Conservation (phyloP, 2,888 invertebrate genomes). For the Drosophila siamana region DNA sequence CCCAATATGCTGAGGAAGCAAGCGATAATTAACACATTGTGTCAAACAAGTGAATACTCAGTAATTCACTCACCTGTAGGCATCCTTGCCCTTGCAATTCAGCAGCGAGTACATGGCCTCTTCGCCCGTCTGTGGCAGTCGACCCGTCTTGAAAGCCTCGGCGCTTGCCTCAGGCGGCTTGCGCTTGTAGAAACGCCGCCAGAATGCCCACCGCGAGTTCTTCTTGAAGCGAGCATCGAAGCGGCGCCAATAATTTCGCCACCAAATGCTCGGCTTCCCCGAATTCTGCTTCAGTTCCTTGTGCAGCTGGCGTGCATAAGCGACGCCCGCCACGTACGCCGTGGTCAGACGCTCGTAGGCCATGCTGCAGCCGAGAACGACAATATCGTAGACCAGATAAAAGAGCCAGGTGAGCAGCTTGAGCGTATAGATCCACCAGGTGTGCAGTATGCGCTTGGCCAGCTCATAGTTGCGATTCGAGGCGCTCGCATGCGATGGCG, state of each 20-base stretch:
- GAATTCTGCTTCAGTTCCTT: conserved; percentile 84
- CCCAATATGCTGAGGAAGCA: conserved; percentile 90
- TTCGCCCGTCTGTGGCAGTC: conserved; percentile 94
- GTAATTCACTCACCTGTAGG: conserved; percentile 89
- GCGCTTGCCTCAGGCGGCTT: conserved; percentile 83
- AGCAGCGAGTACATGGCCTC: conserved; percentile 97
- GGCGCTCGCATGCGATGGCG: conserved; percentile 55
- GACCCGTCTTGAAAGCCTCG: conserved; percentile 84
- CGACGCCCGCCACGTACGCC: conserved; percentile 71
- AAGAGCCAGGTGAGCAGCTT: conserved; percentile 91
- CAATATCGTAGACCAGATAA: conserved; percentile 92
- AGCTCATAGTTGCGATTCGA: conserved; percentile 86
- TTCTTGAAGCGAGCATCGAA: conserved; percentile 84
- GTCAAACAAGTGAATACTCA: not conserved
- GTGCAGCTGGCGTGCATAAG: conserved; percentile 79
- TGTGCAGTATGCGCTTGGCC: conserved; percentile 85
- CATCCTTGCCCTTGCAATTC: conserved; percentile 97
- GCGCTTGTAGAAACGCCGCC: conserved; percentile 85
- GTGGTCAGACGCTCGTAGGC: conserved; percentile 81
- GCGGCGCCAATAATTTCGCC: conserved; percentile 81
- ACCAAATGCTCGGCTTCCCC: conserved; percentile 83
- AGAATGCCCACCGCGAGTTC: conserved; percentile 84
- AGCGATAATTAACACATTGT: not conserved
- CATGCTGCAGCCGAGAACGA: conserved; percentile 89
- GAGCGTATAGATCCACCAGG: conserved; percentile 87